Percentiles rank a stretch among this genome's conserved stretches.
Evolutionary conservation across 2,113 vertebrate species (phyloP).

Genomic region (Gambusia affinis): DNA sequence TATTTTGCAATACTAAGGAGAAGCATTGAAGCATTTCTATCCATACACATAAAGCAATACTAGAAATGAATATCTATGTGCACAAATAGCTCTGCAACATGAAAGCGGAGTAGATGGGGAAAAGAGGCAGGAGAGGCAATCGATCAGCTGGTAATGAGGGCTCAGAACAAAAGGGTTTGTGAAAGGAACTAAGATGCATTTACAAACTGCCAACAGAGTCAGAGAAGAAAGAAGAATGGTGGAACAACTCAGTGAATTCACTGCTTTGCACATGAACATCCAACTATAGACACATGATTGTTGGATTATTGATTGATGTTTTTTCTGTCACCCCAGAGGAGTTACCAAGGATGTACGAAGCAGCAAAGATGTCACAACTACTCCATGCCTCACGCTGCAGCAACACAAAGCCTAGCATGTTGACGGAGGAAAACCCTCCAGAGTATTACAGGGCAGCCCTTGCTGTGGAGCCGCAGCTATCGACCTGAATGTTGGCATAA

Average conservation of each 20-base stretch:
- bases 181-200: constrained; percentile 19
- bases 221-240: not conserved
- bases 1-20: constrained; percentile 32
- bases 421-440: constrained; percentile 28
- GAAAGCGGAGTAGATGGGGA: not conserved
- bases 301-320: constrained; percentile 59
- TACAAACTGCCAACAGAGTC: not conserved
- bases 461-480: constrained; percentile 26
- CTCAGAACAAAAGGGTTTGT: constrained; percentile 36
- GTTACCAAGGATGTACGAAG: constrained; percentile 38
- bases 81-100: constrained; percentile 22
- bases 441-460: constrained; percentile 26
- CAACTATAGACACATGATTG: constrained; percentile 18
- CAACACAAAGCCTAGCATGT: constrained; percentile 23
- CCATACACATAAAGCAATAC: constrained; percentile 48
- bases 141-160: constrained; percentile 61
- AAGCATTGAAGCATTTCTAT: constrained; percentile 31
- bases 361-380: constrained; percentile 53
- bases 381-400: constrained; percentile 21
- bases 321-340: constrained; percentile 45
- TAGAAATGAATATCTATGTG: constrained; percentile 34
- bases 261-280: not conserved
- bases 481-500: constrained; percentile 15
- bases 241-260: constrained; percentile 5
- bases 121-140: constrained; percentile 42